Conservation (phyloP, 2,113 vertebrate genomes). For the Phrynosoma blainvillii region DNA sequence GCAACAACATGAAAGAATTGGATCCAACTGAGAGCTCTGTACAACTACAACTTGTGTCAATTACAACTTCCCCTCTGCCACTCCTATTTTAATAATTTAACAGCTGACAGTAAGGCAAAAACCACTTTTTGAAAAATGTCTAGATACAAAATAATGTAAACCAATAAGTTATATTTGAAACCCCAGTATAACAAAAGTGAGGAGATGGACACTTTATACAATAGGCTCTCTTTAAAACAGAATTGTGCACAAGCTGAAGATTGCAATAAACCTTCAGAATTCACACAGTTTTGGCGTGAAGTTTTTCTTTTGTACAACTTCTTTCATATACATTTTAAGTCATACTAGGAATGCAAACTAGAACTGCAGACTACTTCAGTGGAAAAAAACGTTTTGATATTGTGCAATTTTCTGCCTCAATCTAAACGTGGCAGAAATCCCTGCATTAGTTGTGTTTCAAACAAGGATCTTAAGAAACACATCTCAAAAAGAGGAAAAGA, state of each 20-base stretch:
- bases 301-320: constrained; percentile 62
- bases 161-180: constrained; percentile 70
- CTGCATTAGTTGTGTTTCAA: constrained; percentile 85
- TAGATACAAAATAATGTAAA: constrained; percentile 74
- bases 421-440: constrained; percentile 88
- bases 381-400: constrained; percentile 76
- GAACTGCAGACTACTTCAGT: constrained; percentile 80
- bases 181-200: constrained; percentile 52
- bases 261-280: constrained; percentile 64
- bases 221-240: constrained; percentile 61
- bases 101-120: constrained; percentile 73
- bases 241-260: constrained; percentile 68
- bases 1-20: constrained; percentile 53
- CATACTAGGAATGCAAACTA: constrained; percentile 82
- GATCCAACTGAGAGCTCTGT: constrained; percentile 66
- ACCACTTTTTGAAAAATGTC: constrained; percentile 68
- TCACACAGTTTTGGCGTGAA: constrained; percentile 68
- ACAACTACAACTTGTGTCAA: constrained; percentile 42
- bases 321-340: constrained; percentile 76
- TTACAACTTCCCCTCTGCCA: constrained; percentile 49
- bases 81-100: constrained; percentile 60
- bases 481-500: constrained; percentile 75
- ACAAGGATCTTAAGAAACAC: constrained; percentile 80
- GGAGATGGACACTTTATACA: constrained; percentile 59
- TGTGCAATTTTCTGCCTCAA: constrained; percentile 91